Percentiles rank a stretch among this genome's conserved stretches.
These are phyloP conservation scores for Carduelis carduelis DNA, from an alignment of 2,797 vertebrate species.

Conservation along the genomic window DNA sequence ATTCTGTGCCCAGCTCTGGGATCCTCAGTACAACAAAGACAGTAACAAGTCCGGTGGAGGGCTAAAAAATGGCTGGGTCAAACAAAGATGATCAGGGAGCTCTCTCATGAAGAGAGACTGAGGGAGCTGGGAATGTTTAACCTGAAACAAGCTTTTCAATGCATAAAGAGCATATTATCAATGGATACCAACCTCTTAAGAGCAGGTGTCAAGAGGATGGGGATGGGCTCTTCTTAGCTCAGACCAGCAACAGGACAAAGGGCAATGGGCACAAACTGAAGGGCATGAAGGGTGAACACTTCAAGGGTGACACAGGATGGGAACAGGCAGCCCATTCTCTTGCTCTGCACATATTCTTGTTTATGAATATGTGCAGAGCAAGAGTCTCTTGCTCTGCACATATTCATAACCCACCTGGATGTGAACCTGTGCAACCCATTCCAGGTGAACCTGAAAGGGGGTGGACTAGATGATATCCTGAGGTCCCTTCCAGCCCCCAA, in stretches of 20 bases:
- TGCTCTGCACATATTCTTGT: background rate
- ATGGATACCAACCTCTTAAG: background rate
- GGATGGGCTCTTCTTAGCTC: background rate
- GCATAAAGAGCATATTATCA: background rate
- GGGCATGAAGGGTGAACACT: background rate
- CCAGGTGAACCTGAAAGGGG: background rate
- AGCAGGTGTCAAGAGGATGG: background rate
- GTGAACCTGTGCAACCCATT: background rate
- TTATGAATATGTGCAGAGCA: no score
- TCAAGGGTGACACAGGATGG: background rate
- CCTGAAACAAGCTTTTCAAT: background rate
- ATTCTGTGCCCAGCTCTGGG: background rate
- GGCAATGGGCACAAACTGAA: background rate
- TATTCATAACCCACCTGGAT: background rate
- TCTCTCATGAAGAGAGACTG: background rate
- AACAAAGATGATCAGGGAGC: no score
- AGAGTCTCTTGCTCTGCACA: background rate
- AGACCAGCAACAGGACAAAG: background rate
- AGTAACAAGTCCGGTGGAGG: background rate
- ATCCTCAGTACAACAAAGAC: background rate
- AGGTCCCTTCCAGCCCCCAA: background rate
- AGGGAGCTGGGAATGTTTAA: background rate
- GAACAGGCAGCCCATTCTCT: background rate
- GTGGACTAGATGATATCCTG: background rate
- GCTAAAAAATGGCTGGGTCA: background rate